Evolutionary conservation across 2,797 vertebrate species (phyloP), one percentile per base, ranked within the genome.

Genomic region (Anguilla pacifica): DNA sequence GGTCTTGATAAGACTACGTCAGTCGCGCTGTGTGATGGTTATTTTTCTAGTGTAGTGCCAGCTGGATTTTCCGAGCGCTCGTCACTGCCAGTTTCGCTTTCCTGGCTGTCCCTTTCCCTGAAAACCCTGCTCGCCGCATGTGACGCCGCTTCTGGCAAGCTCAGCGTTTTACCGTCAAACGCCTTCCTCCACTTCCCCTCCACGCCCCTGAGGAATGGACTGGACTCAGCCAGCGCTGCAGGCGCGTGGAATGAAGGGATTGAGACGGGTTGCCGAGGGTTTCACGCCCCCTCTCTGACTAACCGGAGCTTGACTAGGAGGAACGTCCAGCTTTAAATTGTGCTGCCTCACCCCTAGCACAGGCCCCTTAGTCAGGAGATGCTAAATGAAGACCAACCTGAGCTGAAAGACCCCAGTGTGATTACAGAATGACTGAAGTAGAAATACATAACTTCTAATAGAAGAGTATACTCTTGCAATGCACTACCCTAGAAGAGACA

Each of bases 181-280:
- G 25, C 79, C 79, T 82, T 82, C 46, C 79, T 82, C 79, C 79
- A 79, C 74, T 22, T 28, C 79, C 22, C 79, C 79, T 82, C 79
- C 79, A 79, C 74, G 43, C 74, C 79, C 22, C 79, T 51, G 46
- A 82, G 22, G 28, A 82, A 49, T n/a, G 22, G 3, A 82, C 9
- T 22, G 17, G 22, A 51, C 79, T 82, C 43, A 77, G 79, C 46
- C 79, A 82, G 43, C 25, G 79, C 79, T 51, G 43, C 6, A 46
- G 79, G 9, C 22, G 46, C 79, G 2, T 51, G 43, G 46, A 49
- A 82, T 49, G 43, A 49, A 51, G 79, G 79, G 79, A 9, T 81
- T n/a, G 43, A 51, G 43, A 51, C 43, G 39, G 51, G 43, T 22
- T 51, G 77, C 9, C 6, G 5, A 49, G 39, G 77, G 22, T 49